Base-by-base conservation (phyloP, 2,888 invertebrate species). In the Euproctis similis region DNA sequence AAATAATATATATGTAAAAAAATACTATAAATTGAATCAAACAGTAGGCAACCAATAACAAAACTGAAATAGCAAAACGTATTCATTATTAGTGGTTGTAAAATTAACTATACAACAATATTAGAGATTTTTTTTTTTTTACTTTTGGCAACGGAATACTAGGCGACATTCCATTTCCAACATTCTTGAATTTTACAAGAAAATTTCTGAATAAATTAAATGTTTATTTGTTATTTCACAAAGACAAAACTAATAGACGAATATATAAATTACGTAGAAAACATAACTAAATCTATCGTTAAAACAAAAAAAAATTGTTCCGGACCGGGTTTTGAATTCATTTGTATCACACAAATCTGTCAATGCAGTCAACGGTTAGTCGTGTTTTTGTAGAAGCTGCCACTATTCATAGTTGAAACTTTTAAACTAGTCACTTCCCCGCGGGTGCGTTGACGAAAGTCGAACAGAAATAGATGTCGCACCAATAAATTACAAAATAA, bases 331-430 rank as follows among this genome's bases (percentile, higher is more conserved):
- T 62, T 57, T 59, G 52, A 57, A 68, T 67, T 64, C 63, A 66
- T 64, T 60, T 70, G 71, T 69, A 65, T 66, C 62, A 66, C 76
- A 80, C 81, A 81, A 81, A 80, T 80, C 80, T 80, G 74, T 84
- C 82, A 74, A 44, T 69, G 46, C 36, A 60, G 56, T 64, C 70
- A 59, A 61, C 63, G 58, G 64, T 59, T 55, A 53, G 57, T 46
- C 41, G 53, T n/a, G 55, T 51, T 57, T 58, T 56, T 51, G 53
- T 57, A 55, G 46, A 53, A n/a, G n/a, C n/a, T 53, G 44, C 46
- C 37, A 39, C 72, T 80, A 78, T 78, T 76, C 77, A 76, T 72
- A 77, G 75, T 58, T 43, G 34, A 37, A 42, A 45, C 52, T 28
- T 58, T 43, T 33, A 37, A 42, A 45, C 52, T 28, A 51, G 42